Base-by-base conservation (phyloP, 2,113 vertebrate genomes). In the Oceanodroma tethys region DNA sequence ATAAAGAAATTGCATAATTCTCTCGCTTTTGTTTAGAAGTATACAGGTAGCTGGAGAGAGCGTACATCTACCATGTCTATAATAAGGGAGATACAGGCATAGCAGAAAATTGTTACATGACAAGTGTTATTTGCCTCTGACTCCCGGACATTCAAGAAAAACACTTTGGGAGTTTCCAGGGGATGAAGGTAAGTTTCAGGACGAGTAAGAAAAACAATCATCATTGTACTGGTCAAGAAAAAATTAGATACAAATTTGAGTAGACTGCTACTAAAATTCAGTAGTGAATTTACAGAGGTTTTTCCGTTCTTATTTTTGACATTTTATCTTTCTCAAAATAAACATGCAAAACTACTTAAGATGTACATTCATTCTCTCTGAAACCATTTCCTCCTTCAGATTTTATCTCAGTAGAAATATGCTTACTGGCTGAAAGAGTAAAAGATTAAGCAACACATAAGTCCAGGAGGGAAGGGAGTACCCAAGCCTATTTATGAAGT, bases 311-410 rank as follows among this genome's bases (percentile, higher is more conserved):
- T 89, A 59, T 72, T 88, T 88, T 75, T 82, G 47, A 50, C 1
- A 3, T 62, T 81, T 80, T 76, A 73, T 67, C 59, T 91, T 81
- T 91, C 83, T 81, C 55, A 93, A 88, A 95, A 92, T n/a, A 97
- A 91, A 87, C 62, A 72, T 9, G 21, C 27, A 80, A 93, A 81
- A 3, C 19, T 73, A 76, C 43, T 93, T 94, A 68, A 82, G 36
- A 90, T 55, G 86, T 27, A 87, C 30, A 59, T 60, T 86, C 60
- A 93, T 96, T 65, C 56, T 91, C 76, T 60, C 66, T 79, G 62
- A 72, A 92, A 67, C 83, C 62, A 94, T 82, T 97, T 96, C 94
- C 94, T 95, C 76, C 60, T 75, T 89, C 48, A 95, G 94, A 97
- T 96, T 89, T 85, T 96, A 96, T 95, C 95, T 94, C 38, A 80